These are phyloP conservation scores for Limonius californicus DNA, from an alignment of 1,140 invertebrate genomes.

Conservation along the genomic window DNA sequence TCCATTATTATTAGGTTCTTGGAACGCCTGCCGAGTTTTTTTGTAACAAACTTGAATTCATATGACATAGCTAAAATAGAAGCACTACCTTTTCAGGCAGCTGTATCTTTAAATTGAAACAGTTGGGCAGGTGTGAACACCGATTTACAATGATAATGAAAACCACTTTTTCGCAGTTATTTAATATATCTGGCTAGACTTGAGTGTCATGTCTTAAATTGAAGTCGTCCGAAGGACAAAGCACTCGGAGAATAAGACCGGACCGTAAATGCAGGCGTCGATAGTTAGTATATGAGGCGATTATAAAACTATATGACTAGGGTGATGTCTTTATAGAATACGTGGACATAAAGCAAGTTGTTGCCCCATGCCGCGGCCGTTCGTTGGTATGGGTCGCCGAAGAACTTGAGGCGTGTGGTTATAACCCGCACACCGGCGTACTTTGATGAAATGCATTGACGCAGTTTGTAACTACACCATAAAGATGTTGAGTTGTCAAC, in stretches of 20 bases:
- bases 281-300: constrained; percentile 24
- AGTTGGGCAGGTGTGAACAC: constrained; percentile 1
- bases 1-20: too few relatives aligned
- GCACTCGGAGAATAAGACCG: background rate
- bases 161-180: background rate
- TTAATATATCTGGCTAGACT: background rate
- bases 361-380: constrained; percentile 7
- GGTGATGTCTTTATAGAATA: constrained; percentile 26
- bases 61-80: background rate
- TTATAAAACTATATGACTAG: constrained; percentile 27
- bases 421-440: constrained; percentile 16
- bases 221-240: background rate
- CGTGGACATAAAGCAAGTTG: constrained; percentile 19
- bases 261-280: background rate
- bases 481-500: constrained; percentile 25
- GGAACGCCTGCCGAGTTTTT: too few relatives aligned
- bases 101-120: background rate
- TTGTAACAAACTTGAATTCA: background rate
- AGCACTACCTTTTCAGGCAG: background rate
- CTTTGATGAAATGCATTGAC: constrained; percentile 27
- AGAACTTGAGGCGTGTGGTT: constrained; percentile 22
- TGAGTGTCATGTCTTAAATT: background rate
- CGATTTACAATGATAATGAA: constrained; percentile 8
- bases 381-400: constrained; percentile 22
- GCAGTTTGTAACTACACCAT: constrained; percentile 22